phyloP scores from a whole-genome alignment of 2,113 vertebrate species.

The Myrmecobius fasciatus region DNA sequence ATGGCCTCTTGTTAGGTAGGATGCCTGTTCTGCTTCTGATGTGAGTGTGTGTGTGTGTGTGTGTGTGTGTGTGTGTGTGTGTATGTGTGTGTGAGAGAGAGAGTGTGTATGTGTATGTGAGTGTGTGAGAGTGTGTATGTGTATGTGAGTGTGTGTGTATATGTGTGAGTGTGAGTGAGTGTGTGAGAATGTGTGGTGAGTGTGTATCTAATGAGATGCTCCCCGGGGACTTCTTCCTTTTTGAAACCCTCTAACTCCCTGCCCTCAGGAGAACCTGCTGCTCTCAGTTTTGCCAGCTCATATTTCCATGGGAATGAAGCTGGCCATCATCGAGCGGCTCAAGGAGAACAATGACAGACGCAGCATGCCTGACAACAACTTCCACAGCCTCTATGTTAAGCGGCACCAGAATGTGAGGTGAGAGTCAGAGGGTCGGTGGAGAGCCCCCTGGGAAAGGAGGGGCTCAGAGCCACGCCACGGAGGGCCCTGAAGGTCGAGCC shows the following conservation, averaged over 20 bases:
- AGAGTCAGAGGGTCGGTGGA: conserved; percentile 11
- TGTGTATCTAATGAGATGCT: not conserved
- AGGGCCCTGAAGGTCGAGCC: not conserved
- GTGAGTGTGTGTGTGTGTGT: not conserved
- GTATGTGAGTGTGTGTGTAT: too few species aligned
- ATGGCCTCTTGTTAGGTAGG: not conserved
- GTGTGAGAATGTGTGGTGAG: too few species aligned
- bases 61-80: not conserved
- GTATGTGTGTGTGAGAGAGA: too few species aligned
- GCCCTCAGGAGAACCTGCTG: conserved; percentile 92
- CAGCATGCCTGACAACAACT: conserved; percentile 95
- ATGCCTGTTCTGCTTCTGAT: not conserved
- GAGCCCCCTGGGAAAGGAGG: not conserved
- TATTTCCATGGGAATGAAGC: conserved; percentile 99
- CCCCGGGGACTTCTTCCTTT: not conserved
- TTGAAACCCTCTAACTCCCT: not conserved
- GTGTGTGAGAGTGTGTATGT: too few species aligned
- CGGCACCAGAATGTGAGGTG: conserved; percentile 97
- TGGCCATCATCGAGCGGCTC: conserved; percentile 95
- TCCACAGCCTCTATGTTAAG: conserved; percentile 97
- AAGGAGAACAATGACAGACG: conserved; percentile 93
- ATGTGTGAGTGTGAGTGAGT: too few species aligned
- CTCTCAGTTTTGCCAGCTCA: conserved; percentile 96
- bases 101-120: too few species aligned
- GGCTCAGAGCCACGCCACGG: not conserved